Evolutionary conservation across 2,797 vertebrate genomes (phyloP).

Genomic region (Macropodus opercularis): DNA sequence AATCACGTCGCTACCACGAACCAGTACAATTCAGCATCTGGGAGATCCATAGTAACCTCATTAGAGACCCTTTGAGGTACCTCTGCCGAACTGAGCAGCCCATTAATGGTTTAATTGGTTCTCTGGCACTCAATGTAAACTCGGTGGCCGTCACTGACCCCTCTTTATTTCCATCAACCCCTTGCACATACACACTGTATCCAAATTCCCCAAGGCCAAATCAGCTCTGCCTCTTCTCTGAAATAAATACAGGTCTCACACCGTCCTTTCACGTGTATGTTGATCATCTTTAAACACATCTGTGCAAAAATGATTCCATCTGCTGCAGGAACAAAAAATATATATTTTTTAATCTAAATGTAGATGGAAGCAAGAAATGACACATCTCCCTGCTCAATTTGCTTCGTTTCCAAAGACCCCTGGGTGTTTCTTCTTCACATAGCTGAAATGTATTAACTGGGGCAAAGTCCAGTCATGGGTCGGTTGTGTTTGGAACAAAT

Average conservation of each 20-base stretch:
- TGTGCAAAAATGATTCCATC: not conserved
- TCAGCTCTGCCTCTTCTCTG: not conserved
- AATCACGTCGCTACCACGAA: constrained; percentile 21
- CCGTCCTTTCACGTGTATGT: not conserved
- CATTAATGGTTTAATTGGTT: constrained; percentile 45
- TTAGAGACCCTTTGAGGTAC: constrained; percentile 34
- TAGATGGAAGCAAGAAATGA: not conserved
- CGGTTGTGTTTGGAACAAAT: not conserved
- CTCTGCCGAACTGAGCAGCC: constrained; percentile 32
- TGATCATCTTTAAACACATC: constrained; percentile 2
- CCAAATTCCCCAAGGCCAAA: not conserved
- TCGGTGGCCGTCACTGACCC: constrained; percentile 28
- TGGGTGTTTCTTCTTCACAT: not conserved
- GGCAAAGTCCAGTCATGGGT: not conserved
- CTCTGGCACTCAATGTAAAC: constrained; percentile 5
- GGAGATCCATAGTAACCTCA: constrained; percentile 19
- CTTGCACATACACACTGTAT: not conserved
- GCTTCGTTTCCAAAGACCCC: not conserved
- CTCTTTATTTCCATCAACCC: constrained; percentile 10
- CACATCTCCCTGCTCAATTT: not conserved
- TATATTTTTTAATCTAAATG: not conserved
- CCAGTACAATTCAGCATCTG: constrained; percentile 9
- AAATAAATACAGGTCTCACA: not conserved
- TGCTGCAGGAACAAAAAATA: not conserved
- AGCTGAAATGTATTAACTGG: not conserved